These are phyloP conservation scores for Hiodon alosoides DNA, from an alignment of 2,113 vertebrate genomes.

Conservation along the genomic window DNA sequence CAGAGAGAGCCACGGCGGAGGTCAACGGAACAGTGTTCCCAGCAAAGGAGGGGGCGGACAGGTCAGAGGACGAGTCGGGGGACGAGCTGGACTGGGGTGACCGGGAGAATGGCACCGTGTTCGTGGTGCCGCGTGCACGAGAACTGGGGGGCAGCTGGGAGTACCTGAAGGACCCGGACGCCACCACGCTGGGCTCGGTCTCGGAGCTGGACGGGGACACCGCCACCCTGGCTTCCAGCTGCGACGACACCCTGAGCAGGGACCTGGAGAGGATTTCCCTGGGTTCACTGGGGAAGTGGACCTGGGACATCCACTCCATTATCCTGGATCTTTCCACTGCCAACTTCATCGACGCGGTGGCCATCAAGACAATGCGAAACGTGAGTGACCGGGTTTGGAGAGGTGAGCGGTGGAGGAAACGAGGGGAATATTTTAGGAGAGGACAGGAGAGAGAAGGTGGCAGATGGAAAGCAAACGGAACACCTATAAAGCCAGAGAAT, in stretches of 20 bases:
- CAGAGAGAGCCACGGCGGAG: conserved; percentile 34
- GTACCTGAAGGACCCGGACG: conserved; percentile 40
- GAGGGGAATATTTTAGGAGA: background rate
- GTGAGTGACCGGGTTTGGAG: conserved; percentile 52
- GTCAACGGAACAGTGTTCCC: conserved; percentile 34
- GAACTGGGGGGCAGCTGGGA: conserved; percentile 41
- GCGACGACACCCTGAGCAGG: conserved; percentile 16
- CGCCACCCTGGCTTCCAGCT: conserved; percentile 45
- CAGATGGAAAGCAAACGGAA: background rate
- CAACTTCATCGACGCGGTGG: conserved; percentile 79
- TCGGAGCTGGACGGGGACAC: conserved; percentile 25
- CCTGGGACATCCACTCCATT: conserved; percentile 56
- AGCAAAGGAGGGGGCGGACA: conserved; percentile 46
- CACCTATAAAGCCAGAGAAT: background rate
- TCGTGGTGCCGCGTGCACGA: conserved; percentile 56
- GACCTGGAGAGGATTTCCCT: conserved; percentile 23
- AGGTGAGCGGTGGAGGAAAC: background rate
- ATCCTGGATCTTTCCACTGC: conserved; percentile 76
- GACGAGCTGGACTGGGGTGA: conserved; percentile 38
- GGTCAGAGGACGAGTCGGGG: conserved; percentile 19
- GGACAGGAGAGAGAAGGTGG: background rate
- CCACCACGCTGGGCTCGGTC: conserved; percentile 13
- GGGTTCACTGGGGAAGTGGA: conserved; percentile 27
- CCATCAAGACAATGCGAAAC: conserved; percentile 77
- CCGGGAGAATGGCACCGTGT: conserved; percentile 59